Conservation (phyloP, 2,113 vertebrate species). For the Cryptomyrus ogoouensis region DNA sequence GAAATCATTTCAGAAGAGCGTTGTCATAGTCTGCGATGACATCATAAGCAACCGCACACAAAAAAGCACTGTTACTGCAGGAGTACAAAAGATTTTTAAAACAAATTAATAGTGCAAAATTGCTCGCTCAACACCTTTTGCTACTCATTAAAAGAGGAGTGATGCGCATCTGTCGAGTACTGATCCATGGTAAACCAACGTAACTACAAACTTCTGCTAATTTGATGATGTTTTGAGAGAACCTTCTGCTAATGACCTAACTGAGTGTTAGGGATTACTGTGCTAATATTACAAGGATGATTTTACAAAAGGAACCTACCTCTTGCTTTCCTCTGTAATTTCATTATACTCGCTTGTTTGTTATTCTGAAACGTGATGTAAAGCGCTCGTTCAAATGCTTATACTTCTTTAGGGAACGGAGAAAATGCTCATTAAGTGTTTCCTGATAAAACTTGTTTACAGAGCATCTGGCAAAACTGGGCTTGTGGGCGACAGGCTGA, state of each 20-base stretch:
- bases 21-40: background rate
- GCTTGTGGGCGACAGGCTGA: background rate
- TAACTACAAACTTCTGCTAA: background rate
- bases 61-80: background rate
- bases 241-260: background rate
- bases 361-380: background rate
- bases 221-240: background rate
- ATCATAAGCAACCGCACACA: background rate
- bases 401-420: background rate
- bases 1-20: background rate
- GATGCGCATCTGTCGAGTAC: background rate
- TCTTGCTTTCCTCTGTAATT: background rate
- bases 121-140: background rate
- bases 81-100: background rate
- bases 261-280: background rate
- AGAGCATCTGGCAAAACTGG: background rate
- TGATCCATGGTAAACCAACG: background rate
- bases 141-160: background rate
- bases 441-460: background rate
- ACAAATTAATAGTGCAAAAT: background rate
- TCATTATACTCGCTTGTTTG: background rate
- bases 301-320: background rate
- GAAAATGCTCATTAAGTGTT: background rate
- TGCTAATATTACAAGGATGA: background rate
- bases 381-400: background rate